Base-by-base conservation (phyloP, 1,140 invertebrate genomes). In the Parapsyche elsis region DNA sequence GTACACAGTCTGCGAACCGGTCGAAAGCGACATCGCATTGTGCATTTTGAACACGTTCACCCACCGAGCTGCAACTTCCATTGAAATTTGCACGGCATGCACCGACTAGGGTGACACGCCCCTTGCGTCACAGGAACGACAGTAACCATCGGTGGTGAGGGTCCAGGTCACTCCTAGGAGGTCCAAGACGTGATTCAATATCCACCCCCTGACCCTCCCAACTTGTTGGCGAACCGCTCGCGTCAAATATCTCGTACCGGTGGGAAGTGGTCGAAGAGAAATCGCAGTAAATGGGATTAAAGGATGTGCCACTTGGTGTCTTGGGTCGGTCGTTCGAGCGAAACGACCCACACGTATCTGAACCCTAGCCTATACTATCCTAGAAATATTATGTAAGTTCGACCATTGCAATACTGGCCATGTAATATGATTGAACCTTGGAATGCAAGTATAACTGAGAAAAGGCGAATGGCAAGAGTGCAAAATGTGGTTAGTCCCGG, bases 161-260 rank as follows among this genome's bases (percentile, higher is more conserved):
- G 76, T 49, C 45, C 76, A 23, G 76, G 53, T n/a, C 24, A 71
- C 75, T 45, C 53, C 45, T 77, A 59, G 71, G 76, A 76, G 46
- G 30, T 75, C 61, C 74, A 64, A 61, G 70, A 82, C 78, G 78
- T 80, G 78, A 82, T 77, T 80, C 74, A 80, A 80, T 80, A 80
- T 78, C 38, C 30, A 74, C 67, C 76, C 23, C 59, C 57, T 77
- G 71, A 76, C 79, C 75, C 77, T 78, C 73, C 81, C 59, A 30
- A 24, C 71, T 67, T 73, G 61, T 80, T 12, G 12, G 49, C 1
- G 16, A 10, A 53, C 49, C 12, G 10, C 49, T 14, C 49, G 70
- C 14, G 70, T 71, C 70, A 26, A 71, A 44, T 44, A 26, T 71
- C 12, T 71, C 19, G 9, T 10, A 12, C 71, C 38, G 30, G 16